A percentile compares a stretch with the other conserved stretches of the same genome.
These are phyloP conservation scores for Eupithecia pulchellata DNA, from an alignment of 2,888 invertebrate genomes.

Conservation along the genomic window DNA sequence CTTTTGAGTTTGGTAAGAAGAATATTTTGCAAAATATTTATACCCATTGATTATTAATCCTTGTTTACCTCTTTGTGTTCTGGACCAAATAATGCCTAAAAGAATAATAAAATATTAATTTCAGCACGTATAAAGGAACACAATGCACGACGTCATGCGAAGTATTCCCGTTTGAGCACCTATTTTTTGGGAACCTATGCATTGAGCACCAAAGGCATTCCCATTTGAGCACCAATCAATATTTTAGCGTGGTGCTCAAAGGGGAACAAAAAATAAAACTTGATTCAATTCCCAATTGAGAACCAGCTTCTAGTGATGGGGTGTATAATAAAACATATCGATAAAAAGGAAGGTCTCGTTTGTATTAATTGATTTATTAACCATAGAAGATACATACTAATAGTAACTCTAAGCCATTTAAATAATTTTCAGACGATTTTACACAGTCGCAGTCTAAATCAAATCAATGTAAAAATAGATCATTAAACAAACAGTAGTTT, in stretches of 20 bases:
- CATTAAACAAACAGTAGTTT: neutral
- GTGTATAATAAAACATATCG: no score
- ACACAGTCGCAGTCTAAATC: neutral
- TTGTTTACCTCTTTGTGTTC: slow-evolving; percentile 13
- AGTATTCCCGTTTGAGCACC: no score
- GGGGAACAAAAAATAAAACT: no score
- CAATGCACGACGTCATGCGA: neutral
- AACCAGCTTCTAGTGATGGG: no score
- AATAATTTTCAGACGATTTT: neutral
- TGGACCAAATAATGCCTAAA: slow-evolving; percentile 16
- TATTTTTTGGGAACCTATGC: no score
- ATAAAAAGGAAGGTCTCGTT: neutral
- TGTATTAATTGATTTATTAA: neutral
- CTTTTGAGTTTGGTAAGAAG: neutral
- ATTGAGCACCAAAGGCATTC: no score
- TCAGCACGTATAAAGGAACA: neutral
- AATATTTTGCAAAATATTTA: slow-evolving; percentile 20
- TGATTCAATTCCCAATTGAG: no score
- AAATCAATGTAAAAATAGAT: neutral
- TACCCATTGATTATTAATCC: slow-evolving; percentile 12
- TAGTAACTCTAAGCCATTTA: neutral
- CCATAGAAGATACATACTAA: neutral
- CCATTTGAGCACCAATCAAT: no score
- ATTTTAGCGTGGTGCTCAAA: no score
- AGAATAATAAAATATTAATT: neutral